Evolutionary conservation across 1,140 invertebrate species (phyloP), one percentile per base, ranked within the genome.

Genomic region (Lepidotrigona ventralis): DNA sequence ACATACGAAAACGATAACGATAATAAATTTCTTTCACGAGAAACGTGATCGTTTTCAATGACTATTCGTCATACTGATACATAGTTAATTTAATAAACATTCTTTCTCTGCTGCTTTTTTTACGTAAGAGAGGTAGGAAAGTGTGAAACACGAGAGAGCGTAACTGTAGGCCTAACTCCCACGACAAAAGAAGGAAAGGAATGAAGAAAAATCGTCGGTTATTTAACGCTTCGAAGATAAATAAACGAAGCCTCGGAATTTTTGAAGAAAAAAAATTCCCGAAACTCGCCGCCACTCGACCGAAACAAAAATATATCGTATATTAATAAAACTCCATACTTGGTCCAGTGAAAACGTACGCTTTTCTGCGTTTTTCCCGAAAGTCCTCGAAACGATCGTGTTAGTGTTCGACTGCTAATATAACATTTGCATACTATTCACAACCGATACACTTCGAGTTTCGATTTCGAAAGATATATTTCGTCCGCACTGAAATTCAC

Each of bases 341-440:
- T 46, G 8, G 8, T 46, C 33, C 33, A 46, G 39, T 46, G 39
- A 2, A 17, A 23, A 9, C 19, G 11, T n/a, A 29, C 12, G 15
- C 15, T 56, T 60, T 66, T 53, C 46, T 11, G 9, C 15, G 29
- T 3, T 3, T 33, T 33, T 46, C 53, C 46, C 5, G 19, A 15
- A 33, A 17, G 2, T 51, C 1, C 5, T 3, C 21, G 15, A 14
- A 29, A 56, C 9, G 21, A 56, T 26, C 21, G 15, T 19, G 53
- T 51, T 68, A 81, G 51, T 58, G 19, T 64, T 75, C 12, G 19
- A 23, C 66, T 23, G 70, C 51, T 75, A 74, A 81, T 26, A 56
- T 3, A 1, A 68, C 26, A 66, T 81, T 81, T 33, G 21, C 21
- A 72, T 56, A 14, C 56, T 11, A 23, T n/a, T 63, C 58, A 9